Evolutionary conservation across 64 coral and sea anemone genomes (phyloP).

Genomic region (Stichodactyla mertensii): DNA sequence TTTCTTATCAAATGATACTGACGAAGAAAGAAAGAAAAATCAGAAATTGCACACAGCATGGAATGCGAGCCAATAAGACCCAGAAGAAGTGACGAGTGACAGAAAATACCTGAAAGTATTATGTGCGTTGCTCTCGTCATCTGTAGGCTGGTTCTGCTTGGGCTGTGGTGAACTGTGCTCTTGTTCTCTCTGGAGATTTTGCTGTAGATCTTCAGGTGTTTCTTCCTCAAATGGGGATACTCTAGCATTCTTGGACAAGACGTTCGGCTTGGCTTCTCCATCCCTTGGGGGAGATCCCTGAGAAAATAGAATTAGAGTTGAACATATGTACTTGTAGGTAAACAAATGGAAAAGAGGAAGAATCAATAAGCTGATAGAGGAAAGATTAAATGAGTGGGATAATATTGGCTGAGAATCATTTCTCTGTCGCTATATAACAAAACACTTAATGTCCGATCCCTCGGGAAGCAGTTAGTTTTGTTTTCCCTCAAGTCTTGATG

Average conservation of each 20-base stretch:
- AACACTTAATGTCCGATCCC: too few relatives aligned
- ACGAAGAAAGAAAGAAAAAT: too few relatives aligned
- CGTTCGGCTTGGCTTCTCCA: conserved; percentile 43
- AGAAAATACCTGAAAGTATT: conserved; percentile 69
- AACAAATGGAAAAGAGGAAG: too few relatives aligned
- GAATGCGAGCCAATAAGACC: background rate
- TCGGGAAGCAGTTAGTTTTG: too few relatives aligned
- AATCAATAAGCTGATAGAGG: too few relatives aligned
- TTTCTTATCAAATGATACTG: too few relatives aligned
- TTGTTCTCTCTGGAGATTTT: conserved; percentile 62
- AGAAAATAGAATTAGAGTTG: background rate
- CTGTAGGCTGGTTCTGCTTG: conserved; percentile 16
- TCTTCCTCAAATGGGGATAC: conserved; percentile 96
- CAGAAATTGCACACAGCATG: too few relatives aligned
- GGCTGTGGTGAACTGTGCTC: conserved; percentile 70
- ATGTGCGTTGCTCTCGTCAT: conserved; percentile 62
- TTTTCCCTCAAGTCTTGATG: too few relatives aligned
- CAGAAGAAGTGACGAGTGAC: background rate
- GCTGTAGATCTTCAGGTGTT: conserved; percentile 63
- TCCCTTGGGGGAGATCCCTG: conserved; percentile 15
- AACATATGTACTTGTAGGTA: background rate
- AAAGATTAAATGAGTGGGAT: too few relatives aligned
- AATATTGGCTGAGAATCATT: too few relatives aligned
- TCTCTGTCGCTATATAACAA: too few relatives aligned
- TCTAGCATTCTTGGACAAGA: conserved; percentile 33